Percentiles rank a stretch among this genome's conserved stretches.
These are phyloP conservation scores for Hippocampus abdominalis DNA, from an alignment of 2,113 vertebrate genomes.

Conservation along the genomic window DNA sequence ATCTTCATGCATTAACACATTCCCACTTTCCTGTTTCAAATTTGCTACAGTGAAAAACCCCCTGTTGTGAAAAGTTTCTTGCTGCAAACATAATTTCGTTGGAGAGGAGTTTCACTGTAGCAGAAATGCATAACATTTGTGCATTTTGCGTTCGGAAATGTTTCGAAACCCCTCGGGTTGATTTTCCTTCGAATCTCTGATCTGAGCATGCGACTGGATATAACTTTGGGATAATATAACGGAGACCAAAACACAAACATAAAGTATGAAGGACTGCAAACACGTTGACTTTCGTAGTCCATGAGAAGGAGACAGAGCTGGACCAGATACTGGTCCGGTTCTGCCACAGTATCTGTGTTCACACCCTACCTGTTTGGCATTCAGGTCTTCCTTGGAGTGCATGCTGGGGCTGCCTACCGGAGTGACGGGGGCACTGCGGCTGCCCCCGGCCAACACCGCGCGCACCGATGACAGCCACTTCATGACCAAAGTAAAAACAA, in stretches of 20 bases:
- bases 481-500: conserved; percentile 41
- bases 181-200: neutral
- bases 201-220: neutral
- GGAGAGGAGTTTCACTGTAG: no score
- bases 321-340: no score
- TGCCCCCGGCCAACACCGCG: conserved; percentile 41
- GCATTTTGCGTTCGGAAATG: neutral
- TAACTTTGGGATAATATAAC: neutral
- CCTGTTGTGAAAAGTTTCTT: no score
- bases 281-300: no score
- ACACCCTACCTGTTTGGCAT: conserved; percentile 62
- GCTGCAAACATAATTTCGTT: no score
- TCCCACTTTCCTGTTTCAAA: no score
- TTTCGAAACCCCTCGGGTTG: neutral
- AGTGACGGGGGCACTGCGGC: conserved; percentile 58
- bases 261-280: no score
- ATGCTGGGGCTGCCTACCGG: conserved; percentile 57
- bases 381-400: conserved; percentile 50
- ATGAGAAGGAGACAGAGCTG: no score
- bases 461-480: conserved; percentile 67
- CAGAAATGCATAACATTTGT: neutral
- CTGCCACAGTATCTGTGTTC: neutral
- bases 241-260: no score
- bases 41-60: no score
- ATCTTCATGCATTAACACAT: no score